Conservation (phyloP, 2,113 vertebrate species). For the Scolopax mira region DNA sequence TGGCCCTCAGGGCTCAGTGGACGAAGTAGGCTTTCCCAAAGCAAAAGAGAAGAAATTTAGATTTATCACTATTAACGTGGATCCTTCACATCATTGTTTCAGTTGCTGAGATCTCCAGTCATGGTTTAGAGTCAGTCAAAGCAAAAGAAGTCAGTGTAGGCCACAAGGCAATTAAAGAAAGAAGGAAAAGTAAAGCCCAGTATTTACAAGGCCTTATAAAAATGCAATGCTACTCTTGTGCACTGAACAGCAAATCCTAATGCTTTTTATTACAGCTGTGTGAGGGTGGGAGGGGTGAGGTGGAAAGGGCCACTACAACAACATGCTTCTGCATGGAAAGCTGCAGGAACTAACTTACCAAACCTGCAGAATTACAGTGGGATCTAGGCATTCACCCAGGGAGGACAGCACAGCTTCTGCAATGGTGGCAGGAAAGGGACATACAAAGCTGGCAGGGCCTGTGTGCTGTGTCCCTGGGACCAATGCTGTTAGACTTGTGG, state of each 20-base stretch:
- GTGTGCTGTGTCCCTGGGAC: accelerated
- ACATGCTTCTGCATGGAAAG: neutral
- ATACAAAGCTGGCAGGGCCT: neutral
- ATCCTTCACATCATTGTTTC: neutral
- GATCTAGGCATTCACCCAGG: neutral
- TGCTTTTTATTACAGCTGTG: neutral
- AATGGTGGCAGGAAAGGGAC: neutral
- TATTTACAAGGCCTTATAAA: neutral
- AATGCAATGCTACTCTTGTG: neutral
- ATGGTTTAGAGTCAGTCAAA: neutral
- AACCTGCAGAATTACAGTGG: neutral
- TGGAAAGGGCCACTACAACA: too few relatives aligned
- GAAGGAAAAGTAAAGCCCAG: neutral
- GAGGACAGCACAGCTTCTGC: neutral
- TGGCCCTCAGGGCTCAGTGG: neutral
- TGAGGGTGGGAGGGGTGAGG: neutral
- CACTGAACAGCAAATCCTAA: neutral
- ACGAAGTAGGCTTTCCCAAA: neutral
- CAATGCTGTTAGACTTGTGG: too few relatives aligned
- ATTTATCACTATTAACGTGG: neutral
- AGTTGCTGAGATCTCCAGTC: neutral
- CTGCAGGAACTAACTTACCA: neutral
- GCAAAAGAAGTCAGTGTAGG: neutral
- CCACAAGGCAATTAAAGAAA: neutral
- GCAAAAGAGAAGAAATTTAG: neutral